Evolutionary conservation across 2,888 invertebrate genomes (phyloP).

Genomic region (Geotrupes spiniger): DNA sequence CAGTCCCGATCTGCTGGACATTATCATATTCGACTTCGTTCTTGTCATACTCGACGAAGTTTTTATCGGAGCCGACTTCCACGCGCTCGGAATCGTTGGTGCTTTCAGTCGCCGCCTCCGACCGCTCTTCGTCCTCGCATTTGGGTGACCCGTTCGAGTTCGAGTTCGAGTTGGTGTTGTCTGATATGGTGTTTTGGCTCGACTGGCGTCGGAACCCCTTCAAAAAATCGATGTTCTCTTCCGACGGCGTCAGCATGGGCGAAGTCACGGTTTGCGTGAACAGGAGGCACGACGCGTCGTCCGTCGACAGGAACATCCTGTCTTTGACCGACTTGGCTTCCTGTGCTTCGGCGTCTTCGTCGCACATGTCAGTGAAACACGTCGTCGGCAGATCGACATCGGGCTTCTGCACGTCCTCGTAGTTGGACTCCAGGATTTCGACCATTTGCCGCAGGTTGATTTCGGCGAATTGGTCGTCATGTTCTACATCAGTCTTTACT

Average conservation of each 20-base stretch:
- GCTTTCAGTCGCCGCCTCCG: constrained; percentile 16
- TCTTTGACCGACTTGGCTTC: constrained; percentile 42
- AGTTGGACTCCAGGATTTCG: constrained; percentile 2
- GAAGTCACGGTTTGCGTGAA: constrained; percentile 51
- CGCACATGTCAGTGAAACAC: constrained; percentile 26
- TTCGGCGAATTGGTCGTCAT: constrained; percentile 12
- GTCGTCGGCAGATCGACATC: constrained; percentile 28
- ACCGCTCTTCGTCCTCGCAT: constrained; percentile 28
- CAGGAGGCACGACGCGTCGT: constrained; percentile 45
- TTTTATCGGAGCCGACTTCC: constrained; percentile 10
- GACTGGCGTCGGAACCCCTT: constrained; percentile 45
- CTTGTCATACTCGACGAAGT: constrained; percentile 10
- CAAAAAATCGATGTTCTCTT: constrained; percentile 50
- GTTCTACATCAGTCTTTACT: constrained; percentile 5
- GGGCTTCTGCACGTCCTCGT: constrained; percentile 23
- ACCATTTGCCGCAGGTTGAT: constrained; percentile 9
- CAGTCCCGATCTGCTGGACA: constrained; percentile 10
- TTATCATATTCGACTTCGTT: constrained; percentile 32
- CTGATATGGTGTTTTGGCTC: constrained; percentile 27
- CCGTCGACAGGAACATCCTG: constrained; percentile 47
- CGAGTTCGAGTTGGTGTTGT: constrained; percentile 16
- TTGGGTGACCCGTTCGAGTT: constrained; percentile 17
- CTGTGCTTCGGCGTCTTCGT: constrained; percentile 17
- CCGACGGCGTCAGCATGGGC: constrained; percentile 50
- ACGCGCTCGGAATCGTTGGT: constrained; percentile 25